Base-by-base conservation (phyloP, 2,113 vertebrate species). In the Eubucco bourcierii region DNA sequence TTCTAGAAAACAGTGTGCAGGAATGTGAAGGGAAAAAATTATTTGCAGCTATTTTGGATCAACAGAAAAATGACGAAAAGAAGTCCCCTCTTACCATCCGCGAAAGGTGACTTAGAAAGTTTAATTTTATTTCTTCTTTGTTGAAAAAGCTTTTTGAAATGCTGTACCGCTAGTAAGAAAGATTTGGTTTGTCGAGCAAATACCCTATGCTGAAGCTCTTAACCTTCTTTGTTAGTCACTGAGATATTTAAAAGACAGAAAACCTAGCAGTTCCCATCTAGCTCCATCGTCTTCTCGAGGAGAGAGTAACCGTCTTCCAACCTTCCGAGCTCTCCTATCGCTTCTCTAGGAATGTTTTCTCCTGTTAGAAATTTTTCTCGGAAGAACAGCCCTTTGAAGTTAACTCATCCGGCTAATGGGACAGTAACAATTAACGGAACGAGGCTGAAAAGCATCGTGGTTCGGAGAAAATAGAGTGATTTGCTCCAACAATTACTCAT, bases 351-450 rank as follows among this genome's bases (percentile, higher is more conserved):
- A 84, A 19, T 3, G 59, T 65, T 87, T 84, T 59, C 79, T 74
- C 87, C 53, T 23, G 24, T 66, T 65, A 70, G 63, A 75, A 75
- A 72, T 53, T 60, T n/a, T 71, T n/a, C 72, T 74, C 53, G 12
- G 50, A 87, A 65, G 41, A 91, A 39, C 55, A 61, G 59, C 64
- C 46, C 90, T 90, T 90, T 87, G 67, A 93, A 34, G 81, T 92
- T 89, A 93, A 83, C 20, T 93, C 93, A 82, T 56, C 74, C 72
- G 78, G 64, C 81, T 94, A 89, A 93, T 33, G 74, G 33, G 41
- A 64, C 78, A 20, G 15, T 60, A 73, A 82, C 67, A 81, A 89
- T 89, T 85, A 90, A 47, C 60, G 71, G 41, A 60, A 85, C 27
- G 24, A 66, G 23, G 33, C 28, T 90, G 33, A n/a, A 73, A 74